Conservation (phyloP, 2,113 vertebrate species). For the Corvus moneduloides region DNA sequence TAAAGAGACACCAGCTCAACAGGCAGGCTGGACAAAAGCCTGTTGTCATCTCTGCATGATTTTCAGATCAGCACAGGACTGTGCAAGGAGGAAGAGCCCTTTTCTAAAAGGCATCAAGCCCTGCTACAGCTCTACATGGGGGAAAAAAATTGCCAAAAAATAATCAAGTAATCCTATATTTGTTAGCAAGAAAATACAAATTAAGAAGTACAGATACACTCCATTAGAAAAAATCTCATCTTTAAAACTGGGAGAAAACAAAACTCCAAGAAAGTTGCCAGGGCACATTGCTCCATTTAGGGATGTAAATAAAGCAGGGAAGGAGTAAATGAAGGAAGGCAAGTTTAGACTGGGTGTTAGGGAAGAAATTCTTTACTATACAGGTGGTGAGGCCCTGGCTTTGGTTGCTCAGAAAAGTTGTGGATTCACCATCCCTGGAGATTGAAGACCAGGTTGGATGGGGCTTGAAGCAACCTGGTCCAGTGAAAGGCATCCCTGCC, state of each 20-base stretch:
- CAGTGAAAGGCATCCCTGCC: neutral
- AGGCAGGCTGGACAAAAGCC: neutral
- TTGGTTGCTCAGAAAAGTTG: neutral
- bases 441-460: accelerated
- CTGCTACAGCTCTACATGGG: neutral
- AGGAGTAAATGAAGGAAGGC: neutral
- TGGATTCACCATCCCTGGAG: no score
- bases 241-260: neutral
- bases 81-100: neutral
- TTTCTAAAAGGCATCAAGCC: neutral
- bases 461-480: neutral
- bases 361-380: neutral
- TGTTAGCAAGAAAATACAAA: neutral
- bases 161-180: neutral
- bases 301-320: neutral
- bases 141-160: neutral
- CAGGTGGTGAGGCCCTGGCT: neutral
- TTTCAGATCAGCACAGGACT: neutral
- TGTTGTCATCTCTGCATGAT: neutral
- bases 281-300: neutral
- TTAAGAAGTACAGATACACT: neutral
- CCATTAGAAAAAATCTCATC: neutral
- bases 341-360: neutral
- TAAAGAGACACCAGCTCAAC: neutral
- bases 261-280: neutral